A percentile compares a stretch with the other conserved stretches of the same genome.
phyloP scores from a whole-genome alignment of 1,140 invertebrate species.

The Brachionus sp. region DNA sequence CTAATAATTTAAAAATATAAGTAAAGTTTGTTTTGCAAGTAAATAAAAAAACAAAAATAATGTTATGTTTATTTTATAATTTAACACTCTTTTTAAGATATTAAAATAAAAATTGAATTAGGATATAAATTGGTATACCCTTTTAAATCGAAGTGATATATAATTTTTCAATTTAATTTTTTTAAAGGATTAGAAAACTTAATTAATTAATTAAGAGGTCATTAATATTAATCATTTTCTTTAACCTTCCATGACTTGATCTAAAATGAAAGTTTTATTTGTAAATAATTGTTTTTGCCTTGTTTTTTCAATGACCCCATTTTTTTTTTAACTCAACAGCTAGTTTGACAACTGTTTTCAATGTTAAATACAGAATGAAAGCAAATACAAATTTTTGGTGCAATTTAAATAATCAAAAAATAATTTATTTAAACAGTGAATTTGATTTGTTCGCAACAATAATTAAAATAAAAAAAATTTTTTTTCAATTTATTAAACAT shows the following conservation, averaged over 20 bases:
- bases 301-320: not conserved
- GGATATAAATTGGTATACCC: not conserved
- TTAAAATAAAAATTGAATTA: not conserved
- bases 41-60: not conserved
- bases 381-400: not conserved
- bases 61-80: not conserved
- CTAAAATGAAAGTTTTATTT: not conserved
- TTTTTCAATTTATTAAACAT: not conserved
- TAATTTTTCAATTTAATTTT: not conserved
- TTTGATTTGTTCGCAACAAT: not conserved
- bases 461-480: not conserved
- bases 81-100: not conserved
- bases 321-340: not conserved
- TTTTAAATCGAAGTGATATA: not conserved
- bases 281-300: not conserved
- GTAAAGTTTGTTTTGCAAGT: not conserved
- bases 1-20: too few relatives aligned
- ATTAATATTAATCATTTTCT: constrained; percentile 1
- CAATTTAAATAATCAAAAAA: not conserved
- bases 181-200: not conserved
- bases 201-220: not conserved
- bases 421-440: not conserved
- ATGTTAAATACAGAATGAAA: not conserved
- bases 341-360: not conserved
- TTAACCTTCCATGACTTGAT: not conserved